These are phyloP conservation scores for Lophotis ruficrista DNA, from an alignment of 2,113 vertebrate species.

Conservation along the genomic window DNA sequence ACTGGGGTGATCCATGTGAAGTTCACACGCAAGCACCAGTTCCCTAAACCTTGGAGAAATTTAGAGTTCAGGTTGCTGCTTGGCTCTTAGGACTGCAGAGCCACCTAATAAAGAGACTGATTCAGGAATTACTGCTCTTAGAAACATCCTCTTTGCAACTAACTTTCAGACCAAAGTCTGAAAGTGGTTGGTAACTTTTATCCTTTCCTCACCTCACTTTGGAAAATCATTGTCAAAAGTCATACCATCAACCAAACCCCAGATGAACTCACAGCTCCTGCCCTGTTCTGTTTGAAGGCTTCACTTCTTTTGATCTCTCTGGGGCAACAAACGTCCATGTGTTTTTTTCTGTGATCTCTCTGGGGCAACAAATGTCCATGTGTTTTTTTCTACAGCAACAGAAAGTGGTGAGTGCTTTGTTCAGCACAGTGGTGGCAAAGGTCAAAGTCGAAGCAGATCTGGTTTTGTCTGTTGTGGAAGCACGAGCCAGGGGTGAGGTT, in stretches of 20 bases:
- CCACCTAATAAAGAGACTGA: not conserved
- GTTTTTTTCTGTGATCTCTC: not conserved
- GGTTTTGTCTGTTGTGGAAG: not conserved
- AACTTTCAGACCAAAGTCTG: not conserved
- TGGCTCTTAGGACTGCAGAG: not conserved
- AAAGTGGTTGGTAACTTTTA: not conserved
- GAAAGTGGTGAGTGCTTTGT: not conserved
- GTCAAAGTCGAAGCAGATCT: not conserved
- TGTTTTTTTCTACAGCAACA: not conserved
- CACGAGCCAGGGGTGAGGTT: not conserved
- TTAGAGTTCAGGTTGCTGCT: not conserved
- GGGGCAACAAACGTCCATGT: not conserved
- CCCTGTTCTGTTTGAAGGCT: not conserved
- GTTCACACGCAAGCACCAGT: not conserved
- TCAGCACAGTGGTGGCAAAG: not conserved
- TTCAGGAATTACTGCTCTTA: not conserved
- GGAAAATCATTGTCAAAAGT: not conserved
- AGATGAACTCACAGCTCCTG: not conserved
- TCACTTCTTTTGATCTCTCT: not conserved
- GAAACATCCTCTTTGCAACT: not conserved
- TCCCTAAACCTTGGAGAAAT: not conserved
- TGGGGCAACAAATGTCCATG: not conserved
- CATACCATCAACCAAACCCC: not conserved
- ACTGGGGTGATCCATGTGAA: not conserved
- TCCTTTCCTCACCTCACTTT: not conserved